Conservation (phyloP, 1,140 invertebrate genomes). For the Pogonognathellus flavescens region DNA sequence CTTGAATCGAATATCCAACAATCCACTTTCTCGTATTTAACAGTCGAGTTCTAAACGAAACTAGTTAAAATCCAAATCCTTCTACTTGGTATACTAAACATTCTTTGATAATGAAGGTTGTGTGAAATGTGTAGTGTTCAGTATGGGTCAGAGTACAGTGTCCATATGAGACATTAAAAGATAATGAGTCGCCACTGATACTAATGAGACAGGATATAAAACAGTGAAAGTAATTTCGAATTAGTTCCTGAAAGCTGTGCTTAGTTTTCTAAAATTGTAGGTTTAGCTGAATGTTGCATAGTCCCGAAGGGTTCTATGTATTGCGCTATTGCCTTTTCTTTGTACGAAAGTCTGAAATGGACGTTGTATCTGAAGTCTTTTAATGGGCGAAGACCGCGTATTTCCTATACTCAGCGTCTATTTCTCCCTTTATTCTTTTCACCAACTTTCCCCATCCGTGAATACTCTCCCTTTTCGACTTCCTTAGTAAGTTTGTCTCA, state of each 20-base stretch:
- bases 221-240: neutral
- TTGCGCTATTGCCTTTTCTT: constrained; percentile 32
- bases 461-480: constrained; percentile 21
- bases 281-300: constrained; percentile 6
- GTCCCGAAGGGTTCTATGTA: constrained; percentile 1
- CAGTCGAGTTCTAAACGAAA: too few species aligned
- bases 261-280: constrained; percentile 1
- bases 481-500: constrained; percentile 24
- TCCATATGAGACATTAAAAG: too few species aligned
- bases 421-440: constrained; percentile 34
- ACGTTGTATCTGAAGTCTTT: constrained; percentile 16
- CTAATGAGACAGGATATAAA: too few species aligned
- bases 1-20: too few species aligned
- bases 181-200: too few species aligned
- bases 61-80: too few species aligned
- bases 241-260: constrained; percentile 5
- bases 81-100: too few species aligned
- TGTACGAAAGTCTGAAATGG: constrained; percentile 14
- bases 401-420: constrained; percentile 21
- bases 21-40: too few species aligned
- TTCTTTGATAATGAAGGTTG: too few species aligned
- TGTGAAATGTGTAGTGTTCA: too few species aligned
- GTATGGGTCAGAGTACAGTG: too few species aligned
- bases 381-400: constrained; percentile 21
- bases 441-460: constrained; percentile 19